Evolutionary conservation across 2,888 invertebrate genomes (phyloP), one percentile per base, ranked within the genome.

Genomic region (Fragum whitleyi): DNA sequence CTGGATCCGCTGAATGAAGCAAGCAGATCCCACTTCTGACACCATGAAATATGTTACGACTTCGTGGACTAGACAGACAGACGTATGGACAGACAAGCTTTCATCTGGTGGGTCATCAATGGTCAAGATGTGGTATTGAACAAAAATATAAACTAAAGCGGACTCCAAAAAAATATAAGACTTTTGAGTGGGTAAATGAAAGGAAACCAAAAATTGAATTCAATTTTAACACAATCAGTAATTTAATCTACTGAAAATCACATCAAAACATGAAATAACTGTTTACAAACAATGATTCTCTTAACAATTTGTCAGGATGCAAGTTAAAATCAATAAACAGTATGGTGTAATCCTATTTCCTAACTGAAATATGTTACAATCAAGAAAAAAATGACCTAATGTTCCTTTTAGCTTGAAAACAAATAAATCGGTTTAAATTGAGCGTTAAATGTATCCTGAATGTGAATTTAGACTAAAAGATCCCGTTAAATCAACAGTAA

Each of bases 21-120:
- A 47, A 47, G 47, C 47, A 47, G 47, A 14, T 47, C 47, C 47
- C 7, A 47, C 16, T 14, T 47, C 47, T 47, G 47, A 47, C 47
- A 47, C 47, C 47, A 47, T 47, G 47, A 47, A 47, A 47, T 47
- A 47, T 47, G 16, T 47, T 47, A 62, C 32, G n/a, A 62, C 28
- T 32, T 26, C 28, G n/a, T 2, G 62, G 32, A 32, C 5, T 62
- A 47, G 47, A 14, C 47, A 47, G 47, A 14, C 47, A n/a, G 47
- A 47, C 47, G 47, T 47, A 47, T 16, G 47, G 47, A 47, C 14
- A 47, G 47, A 47, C 47, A 47, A 47, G 47, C 19, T 16, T 47
- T 47, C 47, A 14, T 47, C 47, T 16, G 14, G 47, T 14, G 5
- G 7, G 14, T 5, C 47, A 47, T 3, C 47, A 47, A 47, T n/a